Percentiles rank a stretch among this genome's conserved stretches.
Conservation (phyloP, 1,140 invertebrate species). For the Episyrphus balteatus region DNA sequence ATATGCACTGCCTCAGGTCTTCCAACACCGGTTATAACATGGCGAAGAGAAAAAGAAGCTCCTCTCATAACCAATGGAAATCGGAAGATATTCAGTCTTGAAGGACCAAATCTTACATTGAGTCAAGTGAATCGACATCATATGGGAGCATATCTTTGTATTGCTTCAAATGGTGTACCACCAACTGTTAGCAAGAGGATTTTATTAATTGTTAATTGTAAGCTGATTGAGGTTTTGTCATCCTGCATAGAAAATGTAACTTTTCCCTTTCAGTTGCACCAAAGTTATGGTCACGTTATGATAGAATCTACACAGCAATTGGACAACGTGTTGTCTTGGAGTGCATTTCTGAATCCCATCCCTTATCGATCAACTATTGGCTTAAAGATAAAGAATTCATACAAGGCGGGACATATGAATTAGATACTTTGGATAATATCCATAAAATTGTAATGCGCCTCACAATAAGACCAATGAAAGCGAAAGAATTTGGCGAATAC, state of each 20-base stretch:
- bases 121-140: conserved; percentile 32
- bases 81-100: conserved; percentile 31
- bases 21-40: conserved; percentile 53
- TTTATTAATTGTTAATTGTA: conserved; percentile 64
- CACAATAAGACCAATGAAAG: conserved; percentile 41
- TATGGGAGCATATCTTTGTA: conserved; percentile 40
- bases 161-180: conserved; percentile 63
- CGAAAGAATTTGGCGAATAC: conserved; percentile 47
- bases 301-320: conserved; percentile 44
- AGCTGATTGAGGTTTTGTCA: conserved; percentile 31
- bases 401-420: conserved; percentile 45
- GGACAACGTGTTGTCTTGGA: conserved; percentile 46
- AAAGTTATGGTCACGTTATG: conserved; percentile 45
- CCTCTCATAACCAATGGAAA: conserved; percentile 34
- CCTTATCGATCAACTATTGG: conserved; percentile 48
- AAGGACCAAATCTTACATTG: conserved; percentile 36
- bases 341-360: conserved; percentile 45
- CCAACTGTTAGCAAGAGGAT: conserved; percentile 69
- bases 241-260: not conserved
- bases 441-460: conserved; percentile 48
- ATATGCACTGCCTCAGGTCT: conserved; percentile 62
- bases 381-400: conserved; percentile 33
- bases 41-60: conserved; percentile 54
- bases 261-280: conserved; percentile 39
- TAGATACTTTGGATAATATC: conserved; percentile 42